phyloP scores from a whole-genome alignment of 2,797 vertebrate genomes.

The Sebastes elongatus region DNA sequence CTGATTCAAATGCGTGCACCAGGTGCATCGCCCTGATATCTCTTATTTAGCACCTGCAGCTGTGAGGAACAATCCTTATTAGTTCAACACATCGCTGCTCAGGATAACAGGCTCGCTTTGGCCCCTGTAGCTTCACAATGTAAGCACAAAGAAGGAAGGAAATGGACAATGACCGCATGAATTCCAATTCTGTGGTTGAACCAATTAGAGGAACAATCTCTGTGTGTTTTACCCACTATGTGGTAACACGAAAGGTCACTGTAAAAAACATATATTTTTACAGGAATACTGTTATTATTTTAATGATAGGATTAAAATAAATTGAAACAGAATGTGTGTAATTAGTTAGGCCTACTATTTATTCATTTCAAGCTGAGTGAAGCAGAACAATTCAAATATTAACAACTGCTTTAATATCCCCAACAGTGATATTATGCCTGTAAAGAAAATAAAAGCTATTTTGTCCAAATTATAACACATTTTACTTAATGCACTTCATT shows the following conservation, averaged over 20 bases:
- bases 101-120: background rate
- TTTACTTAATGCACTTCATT: background rate
- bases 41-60: conserved; percentile 19
- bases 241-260: background rate
- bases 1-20: background rate
- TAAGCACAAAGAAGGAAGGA: background rate
- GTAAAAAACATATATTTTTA: background rate
- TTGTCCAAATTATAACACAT: background rate
- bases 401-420: background rate
- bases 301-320: background rate
- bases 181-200: background rate
- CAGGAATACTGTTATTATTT: background rate
- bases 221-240: background rate
- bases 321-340: background rate
- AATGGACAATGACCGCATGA: background rate
- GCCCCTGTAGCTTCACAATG: background rate
- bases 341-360: background rate
- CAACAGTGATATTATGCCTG: background rate
- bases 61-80: conserved; percentile 12
- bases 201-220: background rate
- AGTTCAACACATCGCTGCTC: conserved; percentile 10
- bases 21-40: conserved; percentile 14
- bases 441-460: background rate
- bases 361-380: background rate
- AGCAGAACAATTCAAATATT: too few species aligned